Conservation (phyloP, 2,888 invertebrate genomes). For the Acronicta aceris region DNA sequence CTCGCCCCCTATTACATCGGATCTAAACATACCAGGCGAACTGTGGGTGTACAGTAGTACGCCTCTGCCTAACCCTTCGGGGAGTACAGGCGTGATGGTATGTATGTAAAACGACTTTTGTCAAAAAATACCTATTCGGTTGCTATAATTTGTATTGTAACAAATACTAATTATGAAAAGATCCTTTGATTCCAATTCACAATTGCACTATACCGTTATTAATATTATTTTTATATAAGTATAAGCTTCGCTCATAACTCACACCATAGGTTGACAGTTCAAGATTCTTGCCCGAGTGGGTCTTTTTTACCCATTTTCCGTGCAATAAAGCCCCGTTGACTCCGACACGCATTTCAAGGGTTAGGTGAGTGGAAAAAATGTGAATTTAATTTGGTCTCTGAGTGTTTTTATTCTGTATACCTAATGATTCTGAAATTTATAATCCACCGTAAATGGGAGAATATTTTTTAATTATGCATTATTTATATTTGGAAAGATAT, state of each 20-base stretch:
- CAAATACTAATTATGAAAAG: too few species aligned
- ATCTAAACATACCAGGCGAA: too few species aligned
- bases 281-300: slow-evolving; percentile 68
- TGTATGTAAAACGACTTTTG: too few species aligned
- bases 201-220: too few species aligned
- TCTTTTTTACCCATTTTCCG: slow-evolving; percentile 80
- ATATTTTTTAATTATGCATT: slow-evolving; percentile 20
- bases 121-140: too few species aligned
- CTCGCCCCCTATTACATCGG: too few species aligned
- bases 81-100: too few species aligned
- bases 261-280: slow-evolving; percentile 58
- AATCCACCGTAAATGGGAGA: slow-evolving; percentile 14
- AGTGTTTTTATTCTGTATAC: slow-evolving; percentile 54
- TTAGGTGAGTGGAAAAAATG: slow-evolving; percentile 73
- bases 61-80: too few species aligned
- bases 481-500: slow-evolving; percentile 11
- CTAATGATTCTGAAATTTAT: slow-evolving; percentile 53
- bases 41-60: too few species aligned
- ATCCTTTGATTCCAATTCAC: too few species aligned
- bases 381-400: slow-evolving; percentile 69
- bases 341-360: slow-evolving; percentile 79
- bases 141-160: too few species aligned
- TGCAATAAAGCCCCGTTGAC: slow-evolving; percentile 79
- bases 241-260: slow-evolving; percentile 37
- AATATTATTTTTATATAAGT: too few species aligned